Percentiles rank a stretch among this genome's conserved stretches.
These are phyloP conservation scores for Brachionus rubens DNA, from an alignment of 1,140 invertebrate species.

Conservation along the genomic window DNA sequence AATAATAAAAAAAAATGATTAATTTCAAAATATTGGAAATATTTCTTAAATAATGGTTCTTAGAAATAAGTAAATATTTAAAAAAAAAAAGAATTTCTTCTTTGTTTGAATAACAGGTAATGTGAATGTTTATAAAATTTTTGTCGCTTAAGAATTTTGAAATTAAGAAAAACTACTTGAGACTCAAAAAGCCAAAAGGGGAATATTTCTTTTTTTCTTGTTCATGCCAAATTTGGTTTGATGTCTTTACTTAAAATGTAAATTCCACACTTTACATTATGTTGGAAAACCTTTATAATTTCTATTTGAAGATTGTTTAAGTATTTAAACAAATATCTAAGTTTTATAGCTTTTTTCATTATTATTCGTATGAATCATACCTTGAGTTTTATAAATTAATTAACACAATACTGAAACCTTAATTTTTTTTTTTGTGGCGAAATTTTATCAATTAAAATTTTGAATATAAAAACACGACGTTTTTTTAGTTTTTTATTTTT, in stretches of 20 bases:
- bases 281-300: not conserved
- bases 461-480: conserved; percentile 1
- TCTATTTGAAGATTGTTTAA: conserved; percentile 4
- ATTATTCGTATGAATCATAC: not conserved
- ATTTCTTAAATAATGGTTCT: no score
- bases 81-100: not conserved
- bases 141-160: not conserved
- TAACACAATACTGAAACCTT: conserved; percentile 20
- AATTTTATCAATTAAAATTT: conserved; percentile 18
- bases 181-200: conserved; percentile 5
- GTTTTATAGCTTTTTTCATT: not conserved
- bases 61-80: not conserved
- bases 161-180: not conserved
- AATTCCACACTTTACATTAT: no score
- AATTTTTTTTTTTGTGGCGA: not conserved
- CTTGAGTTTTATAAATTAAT: conserved; percentile 1
- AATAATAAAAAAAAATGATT: no score
- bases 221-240: not conserved
- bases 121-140: not conserved
- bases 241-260: conserved; percentile 1
- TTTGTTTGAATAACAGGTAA: conserved; percentile 42
- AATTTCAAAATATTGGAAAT: no score
- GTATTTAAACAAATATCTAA: conserved; percentile 29
- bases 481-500: not conserved
- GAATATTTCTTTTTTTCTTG: no score